Evolutionary conservation across 23 tunicate genomes (phyloP).

Genomic region (Ascidia mentula): DNA sequence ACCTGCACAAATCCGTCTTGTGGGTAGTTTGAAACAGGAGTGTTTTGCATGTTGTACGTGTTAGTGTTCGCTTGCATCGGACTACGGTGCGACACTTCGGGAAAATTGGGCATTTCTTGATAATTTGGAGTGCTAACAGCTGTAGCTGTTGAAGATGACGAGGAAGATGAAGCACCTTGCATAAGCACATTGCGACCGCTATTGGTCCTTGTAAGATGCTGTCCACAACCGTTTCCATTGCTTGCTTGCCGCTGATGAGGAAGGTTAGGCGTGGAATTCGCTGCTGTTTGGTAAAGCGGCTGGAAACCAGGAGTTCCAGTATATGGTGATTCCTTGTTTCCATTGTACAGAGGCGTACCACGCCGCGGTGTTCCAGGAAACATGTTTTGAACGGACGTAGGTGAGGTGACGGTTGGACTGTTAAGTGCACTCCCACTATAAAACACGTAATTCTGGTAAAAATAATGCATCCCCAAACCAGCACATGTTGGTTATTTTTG

Average conservation of each 20-base stretch:
- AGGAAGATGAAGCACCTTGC: constrained; percentile 27
- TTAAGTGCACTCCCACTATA: constrained; percentile 10
- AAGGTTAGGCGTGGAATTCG: background rate
- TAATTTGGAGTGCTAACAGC: constrained; percentile 23
- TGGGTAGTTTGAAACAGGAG: background rate
- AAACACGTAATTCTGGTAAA: background rate
- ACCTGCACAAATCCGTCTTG: constrained; percentile 21
- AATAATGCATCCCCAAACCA: background rate
- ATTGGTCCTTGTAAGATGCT: constrained; percentile 15
- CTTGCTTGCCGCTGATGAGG: constrained; percentile 45
- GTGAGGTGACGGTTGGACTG: constrained; percentile 43
- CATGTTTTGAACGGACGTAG: constrained; percentile 9
- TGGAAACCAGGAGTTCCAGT: background rate
- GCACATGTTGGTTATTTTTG: background rate
- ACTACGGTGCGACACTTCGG: constrained; percentile 27
- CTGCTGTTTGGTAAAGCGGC: background rate
- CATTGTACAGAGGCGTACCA: constrained; percentile 30
- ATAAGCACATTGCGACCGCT: constrained; percentile 33
- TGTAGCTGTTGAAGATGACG: constrained; percentile 32
- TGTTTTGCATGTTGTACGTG: constrained; percentile 5
- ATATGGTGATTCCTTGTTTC: constrained; percentile 22
- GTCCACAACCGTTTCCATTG: constrained; percentile 11
- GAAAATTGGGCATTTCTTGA: constrained; percentile 20
- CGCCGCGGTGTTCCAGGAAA: constrained; percentile 19
- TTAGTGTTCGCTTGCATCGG: background rate